Evolutionary conservation across 2,888 invertebrate genomes (phyloP).

Genomic region (Emmelina monodactyla): DNA sequence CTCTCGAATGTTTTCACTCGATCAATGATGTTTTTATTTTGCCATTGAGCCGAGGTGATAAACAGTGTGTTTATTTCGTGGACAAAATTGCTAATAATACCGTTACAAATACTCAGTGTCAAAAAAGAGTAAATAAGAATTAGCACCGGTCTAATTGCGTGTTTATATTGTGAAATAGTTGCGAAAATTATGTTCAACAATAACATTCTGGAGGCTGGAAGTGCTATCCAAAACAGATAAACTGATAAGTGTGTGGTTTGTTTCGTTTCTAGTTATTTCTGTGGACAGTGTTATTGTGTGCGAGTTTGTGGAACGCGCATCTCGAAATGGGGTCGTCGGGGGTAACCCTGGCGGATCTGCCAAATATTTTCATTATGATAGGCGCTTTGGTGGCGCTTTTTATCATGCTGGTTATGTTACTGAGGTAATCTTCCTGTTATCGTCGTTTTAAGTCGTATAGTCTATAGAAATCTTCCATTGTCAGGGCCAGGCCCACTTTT

Average conservation of each 20-base stretch:
- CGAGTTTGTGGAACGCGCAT: too few species aligned
- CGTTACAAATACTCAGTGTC: background rate
- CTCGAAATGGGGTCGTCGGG: slow-evolving; percentile 47
- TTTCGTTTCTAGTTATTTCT: too few species aligned
- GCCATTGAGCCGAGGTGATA: slow-evolving; percentile 21
- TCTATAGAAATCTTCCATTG: background rate
- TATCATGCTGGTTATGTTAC: slow-evolving; percentile 77
- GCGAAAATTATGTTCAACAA: background rate
- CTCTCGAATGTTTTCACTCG: slow-evolving; percentile 27
- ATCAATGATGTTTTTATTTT: slow-evolving; percentile 58
- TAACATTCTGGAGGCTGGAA: too few species aligned
- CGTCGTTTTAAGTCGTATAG: background rate
- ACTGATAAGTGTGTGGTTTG: too few species aligned
- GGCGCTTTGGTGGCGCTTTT: slow-evolving; percentile 77
- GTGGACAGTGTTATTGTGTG: too few species aligned
- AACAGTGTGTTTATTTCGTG: background rate
- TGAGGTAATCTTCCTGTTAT: slow-evolving; percentile 63
- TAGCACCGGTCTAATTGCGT: slow-evolving; percentile 1
- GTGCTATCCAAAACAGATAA: too few species aligned
- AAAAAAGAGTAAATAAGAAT: background rate
- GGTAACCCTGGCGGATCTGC: slow-evolving; percentile 75
- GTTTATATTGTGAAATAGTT: background rate
- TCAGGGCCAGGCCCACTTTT: background rate
- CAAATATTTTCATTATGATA: slow-evolving; percentile 78
- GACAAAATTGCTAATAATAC: background rate